These are phyloP conservation scores for Mastomys coucha DNA, from an alignment of 2,113 vertebrate species.

Conservation along the genomic window DNA sequence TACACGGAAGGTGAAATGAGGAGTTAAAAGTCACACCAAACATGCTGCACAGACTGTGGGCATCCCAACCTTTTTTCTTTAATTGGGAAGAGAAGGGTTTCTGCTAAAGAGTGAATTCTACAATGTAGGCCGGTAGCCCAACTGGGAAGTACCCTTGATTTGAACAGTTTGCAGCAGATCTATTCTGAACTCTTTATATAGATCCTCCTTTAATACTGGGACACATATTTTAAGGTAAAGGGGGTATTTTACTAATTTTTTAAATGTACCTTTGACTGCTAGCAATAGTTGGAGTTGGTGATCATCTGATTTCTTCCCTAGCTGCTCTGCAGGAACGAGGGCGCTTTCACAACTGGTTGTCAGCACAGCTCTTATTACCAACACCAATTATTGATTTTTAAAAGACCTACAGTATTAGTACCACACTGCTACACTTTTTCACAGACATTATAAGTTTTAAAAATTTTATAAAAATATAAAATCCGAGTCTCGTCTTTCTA, in stretches of 20 bases:
- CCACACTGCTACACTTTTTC: conserved; percentile 83
- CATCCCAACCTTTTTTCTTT: conserved; percentile 88
- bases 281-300: conserved; percentile 83
- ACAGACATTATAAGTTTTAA: conserved; percentile 75
- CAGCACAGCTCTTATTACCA: conserved; percentile 83
- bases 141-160: conserved; percentile 89
- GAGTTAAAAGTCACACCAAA: conserved; percentile 87
- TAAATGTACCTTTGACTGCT: conserved; percentile 85
- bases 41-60: conserved; percentile 84
- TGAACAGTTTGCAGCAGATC: conserved; percentile 82
- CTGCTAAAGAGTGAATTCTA: conserved; percentile 85
- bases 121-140: conserved; percentile 89
- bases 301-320: conserved; percentile 82
- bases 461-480: conserved; percentile 80
- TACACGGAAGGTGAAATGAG: conserved; percentile 83
- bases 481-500: conserved; percentile 75
- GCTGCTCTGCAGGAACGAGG: conserved; percentile 81
- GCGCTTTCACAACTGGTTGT: conserved; percentile 85
- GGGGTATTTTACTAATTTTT: conserved; percentile 87
- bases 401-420: conserved; percentile 82
- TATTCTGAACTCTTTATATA: conserved; percentile 84
- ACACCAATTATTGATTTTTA: conserved; percentile 87
- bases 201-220: conserved; percentile 76
- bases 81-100: conserved; percentile 88
- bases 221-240: conserved; percentile 86